phyloP scores from a whole-genome alignment of 2,888 invertebrate genomes.

The Morpho deidamia region DNA sequence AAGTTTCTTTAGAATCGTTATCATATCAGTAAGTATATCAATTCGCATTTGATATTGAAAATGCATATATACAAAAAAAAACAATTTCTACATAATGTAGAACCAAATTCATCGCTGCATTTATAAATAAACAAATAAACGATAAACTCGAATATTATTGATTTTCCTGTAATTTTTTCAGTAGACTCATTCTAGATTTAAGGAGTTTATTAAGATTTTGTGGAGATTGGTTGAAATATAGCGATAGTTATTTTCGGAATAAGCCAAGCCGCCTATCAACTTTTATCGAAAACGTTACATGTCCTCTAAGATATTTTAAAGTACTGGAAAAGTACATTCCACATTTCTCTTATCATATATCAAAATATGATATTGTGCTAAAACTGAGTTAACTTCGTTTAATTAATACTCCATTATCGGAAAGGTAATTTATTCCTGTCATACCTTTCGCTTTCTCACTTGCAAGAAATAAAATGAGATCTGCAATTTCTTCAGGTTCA shows the following conservation, averaged over 20 bases:
- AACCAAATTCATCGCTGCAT: background rate
- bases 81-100: background rate
- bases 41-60: no score
- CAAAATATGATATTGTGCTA: no score
- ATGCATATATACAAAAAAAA: no score
- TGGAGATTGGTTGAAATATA: background rate
- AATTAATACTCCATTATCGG: slow-evolving; percentile 28
- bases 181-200: no score
- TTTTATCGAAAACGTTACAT: background rate
- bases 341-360: no score
- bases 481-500: slow-evolving; percentile 32
- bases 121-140: no score
- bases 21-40: no score
- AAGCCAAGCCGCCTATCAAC: background rate
- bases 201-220: background rate
- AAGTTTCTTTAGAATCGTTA: no score
- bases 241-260: background rate
- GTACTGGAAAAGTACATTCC: no score
- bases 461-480: slow-evolving; percentile 31
- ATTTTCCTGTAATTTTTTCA: background rate
- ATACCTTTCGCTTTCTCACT: slow-evolving; percentile 33
- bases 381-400: background rate
- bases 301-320: background rate
- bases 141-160: background rate
- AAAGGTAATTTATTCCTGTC: slow-evolving; percentile 30